Percentiles rank a stretch among this genome's conserved stretches.
These are phyloP conservation scores for Seira ritae DNA, from an alignment of 2,888 invertebrate genomes.

Conservation along the genomic window DNA sequence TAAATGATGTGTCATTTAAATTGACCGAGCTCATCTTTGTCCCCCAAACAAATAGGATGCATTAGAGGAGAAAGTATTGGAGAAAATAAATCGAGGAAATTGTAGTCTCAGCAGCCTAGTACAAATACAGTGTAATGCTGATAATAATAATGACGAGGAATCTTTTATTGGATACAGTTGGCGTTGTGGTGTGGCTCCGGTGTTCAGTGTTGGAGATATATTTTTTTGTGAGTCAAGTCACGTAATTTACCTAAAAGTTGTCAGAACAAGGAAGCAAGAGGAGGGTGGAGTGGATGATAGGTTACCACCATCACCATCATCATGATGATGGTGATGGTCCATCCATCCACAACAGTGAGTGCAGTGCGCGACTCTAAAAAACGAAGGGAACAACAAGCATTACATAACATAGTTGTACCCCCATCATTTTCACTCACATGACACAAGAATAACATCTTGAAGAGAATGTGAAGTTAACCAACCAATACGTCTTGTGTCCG, in stretches of 20 bases:
- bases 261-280: slow-evolving; percentile 27
- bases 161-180: neutral
- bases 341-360: neutral
- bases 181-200: too few species aligned
- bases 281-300: slow-evolving; percentile 42
- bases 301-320: slow-evolving; percentile 43
- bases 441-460: slow-evolving; percentile 42
- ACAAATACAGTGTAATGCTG: neutral
- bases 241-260: slow-evolving; percentile 64
- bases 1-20: too few species aligned
- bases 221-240: slow-evolving; percentile 47
- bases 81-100: neutral
- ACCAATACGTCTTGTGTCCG: slow-evolving; percentile 29
- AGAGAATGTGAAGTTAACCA: slow-evolving; percentile 40
- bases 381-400: too few species aligned
- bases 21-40: too few species aligned
- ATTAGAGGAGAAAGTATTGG: too few species aligned
- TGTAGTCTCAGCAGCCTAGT: neutral
- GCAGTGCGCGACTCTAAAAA: too few species aligned
- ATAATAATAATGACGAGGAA: slow-evolving; percentile 11
- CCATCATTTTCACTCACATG: slow-evolving; percentile 11
- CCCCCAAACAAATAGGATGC: too few species aligned
- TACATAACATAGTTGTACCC: neutral
- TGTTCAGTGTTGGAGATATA: neutral
- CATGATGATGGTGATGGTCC: too few species aligned